A percentile compares a stretch with the other conserved stretches of the same genome.
These are phyloP conservation scores for Morinoia aosen DNA, from an alignment of 2,888 invertebrate species.

Conservation along the genomic window DNA sequence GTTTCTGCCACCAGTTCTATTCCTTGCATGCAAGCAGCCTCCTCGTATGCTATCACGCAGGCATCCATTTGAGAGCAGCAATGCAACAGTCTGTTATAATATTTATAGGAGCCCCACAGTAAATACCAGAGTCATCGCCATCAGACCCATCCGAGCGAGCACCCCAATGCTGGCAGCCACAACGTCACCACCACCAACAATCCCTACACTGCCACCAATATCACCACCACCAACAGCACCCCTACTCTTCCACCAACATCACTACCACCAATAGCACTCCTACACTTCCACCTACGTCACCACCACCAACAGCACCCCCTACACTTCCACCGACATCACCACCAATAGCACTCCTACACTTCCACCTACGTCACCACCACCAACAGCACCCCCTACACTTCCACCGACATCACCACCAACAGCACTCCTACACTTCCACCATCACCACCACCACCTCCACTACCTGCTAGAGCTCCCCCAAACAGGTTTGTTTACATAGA, in stretches of 20 bases:
- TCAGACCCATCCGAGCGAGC: not conserved
- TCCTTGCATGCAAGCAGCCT: too few species aligned
- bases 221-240: not conserved
- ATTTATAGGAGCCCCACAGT: not conserved
- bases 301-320: too few species aligned
- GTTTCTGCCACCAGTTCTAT: too few species aligned
- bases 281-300: too few species aligned
- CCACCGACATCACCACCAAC: not conserved
- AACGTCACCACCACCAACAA: not conserved
- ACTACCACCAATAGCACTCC: too few species aligned
- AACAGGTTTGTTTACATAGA: constrained; percentile 45
- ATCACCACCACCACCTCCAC: not conserved
- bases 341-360: too few species aligned
- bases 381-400: not conserved
- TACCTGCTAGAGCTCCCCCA: not conserved
- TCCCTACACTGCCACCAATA: not conserved
- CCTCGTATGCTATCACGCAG: not conserved
- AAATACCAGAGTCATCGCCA: not conserved
- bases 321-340: too few species aligned
- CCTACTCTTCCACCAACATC: not conserved
- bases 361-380: not conserved
- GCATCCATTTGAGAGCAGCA: not conserved
- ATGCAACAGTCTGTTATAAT: not conserved
- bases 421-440: not conserved
- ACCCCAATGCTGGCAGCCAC: not conserved